A percentile compares a stretch with the other conserved stretches of the same genome.
Evolutionary conservation across 2,797 vertebrate genomes (phyloP).

Genomic region (Crenichthys baileyi): DNA sequence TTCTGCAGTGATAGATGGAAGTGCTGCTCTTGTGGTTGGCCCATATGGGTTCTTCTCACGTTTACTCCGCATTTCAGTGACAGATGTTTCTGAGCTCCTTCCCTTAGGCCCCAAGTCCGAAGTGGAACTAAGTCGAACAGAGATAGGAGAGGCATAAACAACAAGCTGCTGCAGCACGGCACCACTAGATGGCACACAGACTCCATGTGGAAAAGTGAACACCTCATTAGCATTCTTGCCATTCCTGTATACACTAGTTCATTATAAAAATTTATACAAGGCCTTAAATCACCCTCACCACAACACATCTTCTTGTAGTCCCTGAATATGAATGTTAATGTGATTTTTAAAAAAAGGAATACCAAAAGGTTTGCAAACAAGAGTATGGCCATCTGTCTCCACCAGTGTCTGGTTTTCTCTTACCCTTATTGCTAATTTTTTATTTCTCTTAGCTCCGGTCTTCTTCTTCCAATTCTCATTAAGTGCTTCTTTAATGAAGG

Average conservation of each 20-base stretch:
- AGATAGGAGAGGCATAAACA: conserved; percentile 28
- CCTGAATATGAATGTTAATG: conserved; percentile 57
- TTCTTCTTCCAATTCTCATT: background rate
- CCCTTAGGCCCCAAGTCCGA: conserved; percentile 93
- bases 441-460: background rate
- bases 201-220: conserved; percentile 16
- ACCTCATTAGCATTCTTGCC: conserved; percentile 69
- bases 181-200: conserved; percentile 66
- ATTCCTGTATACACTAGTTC: conserved; percentile 61
- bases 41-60: conserved; percentile 85
- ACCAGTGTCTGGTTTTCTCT: background rate
- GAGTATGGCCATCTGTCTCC: conserved; percentile 8
- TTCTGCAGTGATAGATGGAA: conserved; percentile 86
- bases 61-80: conserved; percentile 85
- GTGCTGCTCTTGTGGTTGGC: conserved; percentile 82
- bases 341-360: conserved; percentile 42
- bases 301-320: conserved; percentile 48
- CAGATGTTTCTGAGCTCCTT: conserved; percentile 84
- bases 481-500: background rate
- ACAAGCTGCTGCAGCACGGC: conserved; percentile 21
- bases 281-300: conserved; percentile 59
- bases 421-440: background rate
- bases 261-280: conserved; percentile 72
- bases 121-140: conserved; percentile 84
- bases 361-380: conserved; percentile 31